A percentile compares a stretch with the other conserved stretches of the same genome.
Evolutionary conservation across 1,140 invertebrate genomes (phyloP).

Genomic region (Artemia franciscana): DNA sequence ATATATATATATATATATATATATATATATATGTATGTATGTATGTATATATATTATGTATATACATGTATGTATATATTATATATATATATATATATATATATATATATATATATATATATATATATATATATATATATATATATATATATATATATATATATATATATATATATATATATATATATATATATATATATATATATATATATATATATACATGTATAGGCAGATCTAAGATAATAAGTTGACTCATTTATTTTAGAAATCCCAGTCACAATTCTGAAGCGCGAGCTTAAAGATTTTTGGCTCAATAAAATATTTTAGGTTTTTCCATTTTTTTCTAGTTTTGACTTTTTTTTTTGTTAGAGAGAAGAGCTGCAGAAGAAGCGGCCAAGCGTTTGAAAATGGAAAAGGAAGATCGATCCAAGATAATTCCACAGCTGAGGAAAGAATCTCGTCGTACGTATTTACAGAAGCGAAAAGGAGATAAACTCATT

Average conservation of each 20-base stretch:
- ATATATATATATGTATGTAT: no score
- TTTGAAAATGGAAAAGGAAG: constrained; percentile 60
- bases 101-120: no score
- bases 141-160: no score
- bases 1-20: no score
- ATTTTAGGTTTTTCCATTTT: background rate
- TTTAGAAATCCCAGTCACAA: background rate
- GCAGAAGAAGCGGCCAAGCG: constrained; percentile 80
- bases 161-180: no score
- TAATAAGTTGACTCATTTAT: background rate
- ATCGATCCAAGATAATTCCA: constrained; percentile 61
- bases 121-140: no score
- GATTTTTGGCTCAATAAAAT: background rate
- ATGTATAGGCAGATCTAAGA: constrained; percentile 1
- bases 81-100: no score
- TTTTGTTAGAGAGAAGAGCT: constrained; percentile 38
- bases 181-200: no score
- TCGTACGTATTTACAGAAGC: constrained; percentile 76
- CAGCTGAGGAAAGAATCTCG: constrained; percentile 71
- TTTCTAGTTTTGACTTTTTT: constrained; percentile 2
- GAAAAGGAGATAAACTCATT: constrained; percentile 86
- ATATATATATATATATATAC: constrained; percentile 1
- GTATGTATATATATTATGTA: no score
- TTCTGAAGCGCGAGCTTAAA: background rate
- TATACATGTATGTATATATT: no score